Evolutionary conservation across 2,797 vertebrate species (phyloP).

Genomic region (Amniataba percoides): DNA sequence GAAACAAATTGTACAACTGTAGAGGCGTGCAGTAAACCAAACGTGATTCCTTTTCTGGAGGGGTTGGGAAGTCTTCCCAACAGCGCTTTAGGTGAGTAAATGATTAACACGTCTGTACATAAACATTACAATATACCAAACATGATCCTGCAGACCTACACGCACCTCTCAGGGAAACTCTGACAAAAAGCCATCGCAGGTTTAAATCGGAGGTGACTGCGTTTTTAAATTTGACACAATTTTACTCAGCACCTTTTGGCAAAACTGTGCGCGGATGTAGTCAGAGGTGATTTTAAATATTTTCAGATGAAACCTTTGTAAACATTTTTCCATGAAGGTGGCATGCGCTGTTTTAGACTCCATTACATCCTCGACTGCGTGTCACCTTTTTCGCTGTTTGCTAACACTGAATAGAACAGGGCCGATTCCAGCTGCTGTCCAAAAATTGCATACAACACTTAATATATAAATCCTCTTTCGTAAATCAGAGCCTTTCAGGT

Average conservation of each 20-base stretch:
- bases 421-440: background rate
- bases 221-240: slow-evolving; percentile 13
- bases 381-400: slow-evolving; percentile 21
- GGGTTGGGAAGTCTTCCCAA: slow-evolving; percentile 32
- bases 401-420: slow-evolving; percentile 36
- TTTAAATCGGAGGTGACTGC: background rate
- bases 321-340: slow-evolving; percentile 49
- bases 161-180: slow-evolving; percentile 79
- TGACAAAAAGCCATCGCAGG: slow-evolving; percentile 73
- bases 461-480: slow-evolving; percentile 47
- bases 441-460: slow-evolving; percentile 39
- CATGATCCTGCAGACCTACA: slow-evolving; percentile 66
- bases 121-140: slow-evolving; percentile 70
- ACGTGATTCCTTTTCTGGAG: slow-evolving; percentile 63
- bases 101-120: slow-evolving; percentile 71
- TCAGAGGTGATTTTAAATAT: slow-evolving; percentile 25
- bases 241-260: slow-evolving; percentile 29
- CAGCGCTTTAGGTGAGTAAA: slow-evolving; percentile 56
- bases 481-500: slow-evolving; percentile 15
- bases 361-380: slow-evolving; percentile 34
- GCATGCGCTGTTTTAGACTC: slow-evolving; percentile 52
- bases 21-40: slow-evolving; percentile 54
- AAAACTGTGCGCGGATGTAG: slow-evolving; percentile 27
- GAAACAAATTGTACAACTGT: slow-evolving; percentile 40
- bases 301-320: slow-evolving; percentile 53